phyloP scores from a whole-genome alignment of 1,140 invertebrate genomes.

The Magallana angulata region DNA sequence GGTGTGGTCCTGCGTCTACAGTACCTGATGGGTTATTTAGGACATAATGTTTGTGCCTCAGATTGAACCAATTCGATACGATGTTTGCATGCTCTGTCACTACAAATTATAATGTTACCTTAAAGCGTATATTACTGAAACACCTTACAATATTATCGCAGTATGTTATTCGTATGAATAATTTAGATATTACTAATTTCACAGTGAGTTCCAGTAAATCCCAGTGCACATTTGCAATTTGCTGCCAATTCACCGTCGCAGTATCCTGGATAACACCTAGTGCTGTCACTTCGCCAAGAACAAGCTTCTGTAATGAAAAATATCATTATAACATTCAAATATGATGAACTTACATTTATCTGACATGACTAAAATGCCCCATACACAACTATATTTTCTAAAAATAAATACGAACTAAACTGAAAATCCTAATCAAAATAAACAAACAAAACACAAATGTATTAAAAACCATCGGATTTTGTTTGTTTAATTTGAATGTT shows the following conservation, averaged over 20 bases:
- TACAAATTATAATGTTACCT: not conserved
- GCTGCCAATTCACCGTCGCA: conserved; percentile 38
- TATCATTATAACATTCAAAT: too few relatives aligned
- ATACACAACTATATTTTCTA: too few relatives aligned
- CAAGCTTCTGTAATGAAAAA: conserved; percentile 50
- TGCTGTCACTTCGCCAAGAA: conserved; percentile 59
- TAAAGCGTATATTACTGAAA: too few relatives aligned
- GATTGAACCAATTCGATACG: not conserved
- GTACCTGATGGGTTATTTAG: not conserved
- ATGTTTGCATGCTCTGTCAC: not conserved
- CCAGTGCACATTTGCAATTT: conserved; percentile 48
- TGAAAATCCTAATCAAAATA: too few relatives aligned
- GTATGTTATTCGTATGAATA: too few relatives aligned
- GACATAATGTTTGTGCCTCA: not conserved
- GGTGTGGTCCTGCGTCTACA: not conserved
- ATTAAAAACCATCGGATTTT: too few relatives aligned
- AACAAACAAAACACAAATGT: too few relatives aligned
- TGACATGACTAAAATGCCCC: too few relatives aligned
- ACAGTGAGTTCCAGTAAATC: conserved; percentile 56
- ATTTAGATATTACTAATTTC: conserved; percentile 44
- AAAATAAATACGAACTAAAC: too few relatives aligned
- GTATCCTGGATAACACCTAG: conserved; percentile 56
- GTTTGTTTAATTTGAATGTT: too few relatives aligned
- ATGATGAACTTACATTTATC: too few relatives aligned
- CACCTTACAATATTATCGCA: too few relatives aligned